These are phyloP conservation scores for Steinernema carpocapsae DNA, from an alignment of 2,888 invertebrate species.

Conservation along the genomic window DNA sequence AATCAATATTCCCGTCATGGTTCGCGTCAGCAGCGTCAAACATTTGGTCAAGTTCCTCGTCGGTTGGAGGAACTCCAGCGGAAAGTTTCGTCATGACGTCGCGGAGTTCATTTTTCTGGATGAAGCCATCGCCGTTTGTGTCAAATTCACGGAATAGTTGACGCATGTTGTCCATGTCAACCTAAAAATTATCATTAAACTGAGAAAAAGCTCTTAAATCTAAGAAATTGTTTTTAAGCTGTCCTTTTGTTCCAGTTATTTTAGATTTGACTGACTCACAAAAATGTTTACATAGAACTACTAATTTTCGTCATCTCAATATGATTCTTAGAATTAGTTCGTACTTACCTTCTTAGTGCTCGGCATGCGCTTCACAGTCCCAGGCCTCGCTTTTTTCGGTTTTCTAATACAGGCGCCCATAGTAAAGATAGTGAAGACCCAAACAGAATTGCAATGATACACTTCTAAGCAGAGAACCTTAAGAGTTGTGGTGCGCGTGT, in stretches of 20 bases:
- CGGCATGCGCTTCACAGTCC: too few relatives aligned
- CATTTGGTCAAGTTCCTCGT: slow-evolving; percentile 10
- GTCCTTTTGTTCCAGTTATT: too few relatives aligned
- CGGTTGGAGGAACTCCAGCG: not conserved
- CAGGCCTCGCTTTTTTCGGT: not conserved
- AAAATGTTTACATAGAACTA: too few relatives aligned
- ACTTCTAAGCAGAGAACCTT: too few relatives aligned
- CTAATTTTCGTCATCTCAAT: too few relatives aligned
- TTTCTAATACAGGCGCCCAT: slow-evolving; percentile 22
- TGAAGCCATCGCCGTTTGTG: slow-evolving; percentile 20
- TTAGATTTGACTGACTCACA: too few relatives aligned
- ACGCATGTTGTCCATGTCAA: slow-evolving; percentile 30
- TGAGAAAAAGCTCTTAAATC: too few relatives aligned
- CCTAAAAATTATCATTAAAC: not conserved
- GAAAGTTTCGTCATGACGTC: not conserved
- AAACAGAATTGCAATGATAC: not conserved
- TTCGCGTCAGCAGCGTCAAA: slow-evolving; percentile 13
- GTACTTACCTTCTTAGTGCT: too few relatives aligned
- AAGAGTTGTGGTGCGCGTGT: not conserved
- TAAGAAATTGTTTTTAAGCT: too few relatives aligned
- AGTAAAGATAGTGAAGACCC: not conserved
- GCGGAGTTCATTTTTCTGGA: slow-evolving; percentile 6
- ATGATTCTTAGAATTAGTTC: too few relatives aligned
- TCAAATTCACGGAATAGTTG: slow-evolving; percentile 3
- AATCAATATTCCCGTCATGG: slow-evolving; percentile 23